phyloP scores from a whole-genome alignment of 2,888 invertebrate species.

The Drosophila rubida region DNA sequence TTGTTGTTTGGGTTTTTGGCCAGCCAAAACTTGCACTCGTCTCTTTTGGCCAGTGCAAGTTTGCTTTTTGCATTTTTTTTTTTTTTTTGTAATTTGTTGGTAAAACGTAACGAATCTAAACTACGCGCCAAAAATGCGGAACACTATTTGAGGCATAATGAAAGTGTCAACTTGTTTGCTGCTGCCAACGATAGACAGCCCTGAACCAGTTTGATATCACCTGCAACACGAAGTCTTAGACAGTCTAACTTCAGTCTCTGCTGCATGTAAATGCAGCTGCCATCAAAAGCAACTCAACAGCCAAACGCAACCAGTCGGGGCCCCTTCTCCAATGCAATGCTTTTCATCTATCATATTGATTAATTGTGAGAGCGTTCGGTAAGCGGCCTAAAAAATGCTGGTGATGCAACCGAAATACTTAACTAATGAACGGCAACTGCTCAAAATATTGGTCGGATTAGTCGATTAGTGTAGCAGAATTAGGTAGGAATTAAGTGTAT shows the following conservation, averaged over 20 bases:
- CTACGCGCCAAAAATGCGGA: slow-evolving; percentile 74
- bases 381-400: slow-evolving; percentile 10
- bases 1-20: slow-evolving; percentile 59
- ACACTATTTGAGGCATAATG: slow-evolving; percentile 57
- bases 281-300: background rate
- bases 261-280: slow-evolving; percentile 25
- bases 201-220: slow-evolving; percentile 58
- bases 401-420: slow-evolving; percentile 39
- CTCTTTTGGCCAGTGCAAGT: slow-evolving; percentile 72
- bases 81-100: background rate
- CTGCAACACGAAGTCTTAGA: slow-evolving; percentile 23
- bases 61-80: background rate
- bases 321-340: background rate
- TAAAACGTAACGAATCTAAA: slow-evolving; percentile 54
- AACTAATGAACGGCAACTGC: slow-evolving; percentile 13
- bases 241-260: background rate
- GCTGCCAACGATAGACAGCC: slow-evolving; percentile 31
- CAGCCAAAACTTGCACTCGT: slow-evolving; percentile 62
- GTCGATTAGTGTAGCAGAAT: slow-evolving; percentile 18
- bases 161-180: slow-evolving; percentile 76
- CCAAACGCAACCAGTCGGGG: slow-evolving; percentile 3
- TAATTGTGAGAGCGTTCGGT: slow-evolving; percentile 39
- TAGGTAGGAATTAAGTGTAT: slow-evolving; percentile 3
- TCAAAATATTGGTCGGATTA: slow-evolving; percentile 4
- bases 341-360: slow-evolving; percentile 43